A percentile compares a stretch with the other conserved stretches of the same genome.
phyloP scores from a whole-genome alignment of 2,797 vertebrate species.

The Silurus aristotelis region DNA sequence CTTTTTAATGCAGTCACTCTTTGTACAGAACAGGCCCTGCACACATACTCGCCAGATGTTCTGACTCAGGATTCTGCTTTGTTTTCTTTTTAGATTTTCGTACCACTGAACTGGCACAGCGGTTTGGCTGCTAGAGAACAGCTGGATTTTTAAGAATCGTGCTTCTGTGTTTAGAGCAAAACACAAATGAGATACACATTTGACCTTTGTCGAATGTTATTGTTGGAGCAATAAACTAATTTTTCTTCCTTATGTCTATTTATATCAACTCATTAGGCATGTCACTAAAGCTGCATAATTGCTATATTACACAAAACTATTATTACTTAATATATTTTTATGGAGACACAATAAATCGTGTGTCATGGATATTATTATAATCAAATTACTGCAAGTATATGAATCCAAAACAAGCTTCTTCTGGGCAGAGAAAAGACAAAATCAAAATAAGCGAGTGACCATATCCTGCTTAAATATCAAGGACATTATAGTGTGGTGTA shows the following conservation, averaged over 20 bases:
- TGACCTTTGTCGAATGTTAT: neutral
- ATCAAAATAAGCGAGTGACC: conserved; percentile 69
- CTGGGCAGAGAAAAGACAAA: neutral
- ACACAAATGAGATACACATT: conserved; percentile 42
- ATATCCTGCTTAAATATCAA: conserved; percentile 53
- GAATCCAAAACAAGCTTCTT: conserved; percentile 28
- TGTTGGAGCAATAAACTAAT: neutral
- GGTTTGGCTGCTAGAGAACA: conserved; percentile 36
- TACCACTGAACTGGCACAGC: conserved; percentile 46
- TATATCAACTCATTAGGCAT: conserved; percentile 22
- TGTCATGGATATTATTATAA: conserved; percentile 39
- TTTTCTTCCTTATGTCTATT: neutral
- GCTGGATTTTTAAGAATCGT: conserved; percentile 31
- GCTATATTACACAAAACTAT: conserved; percentile 7
- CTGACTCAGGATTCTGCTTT: conserved; percentile 51
- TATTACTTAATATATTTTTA: conserved; percentile 20
- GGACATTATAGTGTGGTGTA: conserved; percentile 36
- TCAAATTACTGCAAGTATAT: conserved; percentile 32
- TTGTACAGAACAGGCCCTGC: conserved; percentile 16
- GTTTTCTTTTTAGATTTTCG: conserved; percentile 53
- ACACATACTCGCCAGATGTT: conserved; percentile 55
- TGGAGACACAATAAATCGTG: conserved; percentile 8
- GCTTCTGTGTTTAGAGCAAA: conserved; percentile 30
- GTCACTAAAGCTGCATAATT: neutral
- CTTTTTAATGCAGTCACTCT: conserved; percentile 26